Evolutionary conservation across 1,140 invertebrate species (phyloP), one percentile per base, ranked within the genome.

Genomic region (Drosophila seguyi): DNA sequence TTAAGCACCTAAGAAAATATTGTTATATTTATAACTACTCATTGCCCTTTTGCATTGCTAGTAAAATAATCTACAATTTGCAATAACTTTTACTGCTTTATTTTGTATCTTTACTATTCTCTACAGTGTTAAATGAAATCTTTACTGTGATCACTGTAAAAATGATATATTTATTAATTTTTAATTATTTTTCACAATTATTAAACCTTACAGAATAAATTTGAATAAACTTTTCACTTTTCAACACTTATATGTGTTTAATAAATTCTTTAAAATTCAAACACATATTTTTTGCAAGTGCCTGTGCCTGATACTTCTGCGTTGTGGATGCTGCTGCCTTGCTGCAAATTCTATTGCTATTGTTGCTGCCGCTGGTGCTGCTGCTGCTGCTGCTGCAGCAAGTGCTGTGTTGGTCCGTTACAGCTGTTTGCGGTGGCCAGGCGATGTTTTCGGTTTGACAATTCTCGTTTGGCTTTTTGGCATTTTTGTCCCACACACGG

Each of bases 361-460:
- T 62, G 62, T 27, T 29, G 62, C 25, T 52, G 20, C 45, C 18
- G 38, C 18, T 39, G n/a, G n/a, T n/a, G n/a, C n/a, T n/a, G n/a
- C n/a, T n/a, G n/a, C n/a, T 27, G 27, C 39, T 41, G 48, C 31
- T 47, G 34, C 31, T 45, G 42, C 7, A 29, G 50, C 55, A 59
- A 59, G 44, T 66, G 58, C 39, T 73, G 38, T 73, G 38, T 38
- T 67, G 57, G 68, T 82, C 62, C 76, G 81, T 78, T 88, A 88
- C 84, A 88, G 84, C 77, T 88, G 84, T 88, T 88, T 88, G 84
- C 65, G 84, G 84, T 88, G 65, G 68, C 72, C 80, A 41, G 84
- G 50, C 85, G 47, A 74, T 90, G 85, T 90, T 90, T 88, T 76
- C 65, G 63, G 52, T 55, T 84, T 80, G 80, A 90, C 85, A 84